Evolutionary conservation across 2,888 invertebrate species (phyloP), one percentile per base, ranked within the genome.

Genomic region (Drosophila seclusa): DNA sequence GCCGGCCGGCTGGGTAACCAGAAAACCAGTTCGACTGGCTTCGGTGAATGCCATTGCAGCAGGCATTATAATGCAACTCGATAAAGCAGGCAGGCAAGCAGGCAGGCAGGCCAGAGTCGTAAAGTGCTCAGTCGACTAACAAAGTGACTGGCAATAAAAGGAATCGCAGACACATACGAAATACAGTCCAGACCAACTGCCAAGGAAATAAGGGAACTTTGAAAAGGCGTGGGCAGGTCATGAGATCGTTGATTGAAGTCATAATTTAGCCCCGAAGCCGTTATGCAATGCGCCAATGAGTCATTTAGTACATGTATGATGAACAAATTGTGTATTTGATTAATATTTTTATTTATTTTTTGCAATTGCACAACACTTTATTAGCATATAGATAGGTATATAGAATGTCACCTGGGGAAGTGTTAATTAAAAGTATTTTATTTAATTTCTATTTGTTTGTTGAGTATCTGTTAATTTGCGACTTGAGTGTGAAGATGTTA

Each of bases 371-470:
- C 54, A 77, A 87, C 63, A 50, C 48, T 78, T 75, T 61, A 65
- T 71, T 77, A 70, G 75, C 83, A 77, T 83, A 60, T 61, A 68
- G 62, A 38, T 32, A 38, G 13, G 4, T 32, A 11, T 32, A 11
- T 21, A 64, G 52, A 66, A 72, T 49, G 34, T 40, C 68, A 42
- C 49, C 36, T 36, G 24, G 27, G 1, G 31, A 62, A 36, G 68
- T 78, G 83, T 80, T 82, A 81, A 87, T 82, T 55, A 53, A 87
- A 74, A 73, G 65, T 76, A 87, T 77, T 84, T 89, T 89, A 87
- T 77, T 79, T 64, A 54, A 73, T 81, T 89, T 75, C 16, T 55
- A 58, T 65, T 66, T 68, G 68, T 59, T 60, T 76, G 76, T 82
- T 73, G 75, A 61, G 57, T 55, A 53, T 67, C 64, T 58, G 49